Evolutionary conservation across 2,797 vertebrate genomes (phyloP).

Genomic region (Intellagama lesueurii): DNA sequence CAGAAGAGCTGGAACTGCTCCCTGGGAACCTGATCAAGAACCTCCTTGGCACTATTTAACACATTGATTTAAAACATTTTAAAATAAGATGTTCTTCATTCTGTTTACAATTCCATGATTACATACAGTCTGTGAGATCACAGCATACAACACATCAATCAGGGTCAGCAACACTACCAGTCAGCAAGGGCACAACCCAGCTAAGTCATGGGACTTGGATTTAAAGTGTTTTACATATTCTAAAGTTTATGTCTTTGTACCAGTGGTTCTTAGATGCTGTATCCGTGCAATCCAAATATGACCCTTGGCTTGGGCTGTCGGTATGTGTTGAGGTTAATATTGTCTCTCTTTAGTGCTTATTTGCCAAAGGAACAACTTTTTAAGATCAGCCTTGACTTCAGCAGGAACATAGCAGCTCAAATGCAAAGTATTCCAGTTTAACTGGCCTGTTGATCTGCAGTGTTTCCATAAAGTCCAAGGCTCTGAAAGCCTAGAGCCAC

Average conservation of each 20-base stretch:
- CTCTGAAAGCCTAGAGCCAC: background rate
- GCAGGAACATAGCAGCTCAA: background rate
- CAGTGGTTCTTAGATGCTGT: background rate
- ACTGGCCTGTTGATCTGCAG: background rate
- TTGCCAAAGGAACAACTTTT: background rate
- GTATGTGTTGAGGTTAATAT: background rate
- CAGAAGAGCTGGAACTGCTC: background rate
- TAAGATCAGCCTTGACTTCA: background rate
- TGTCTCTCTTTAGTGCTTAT: background rate
- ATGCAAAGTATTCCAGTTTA: background rate
- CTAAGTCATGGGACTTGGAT: background rate
- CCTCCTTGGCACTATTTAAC: too few relatives aligned
- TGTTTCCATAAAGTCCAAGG: background rate
- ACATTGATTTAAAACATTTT: too few relatives aligned
- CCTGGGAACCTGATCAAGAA: too few relatives aligned
- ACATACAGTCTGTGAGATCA: too few relatives aligned
- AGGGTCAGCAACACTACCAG: background rate
- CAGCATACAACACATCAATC: too few relatives aligned
- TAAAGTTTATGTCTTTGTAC: background rate
- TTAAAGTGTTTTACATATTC: background rate
- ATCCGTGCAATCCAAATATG: background rate
- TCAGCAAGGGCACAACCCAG: background rate
- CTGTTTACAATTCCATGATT: too few relatives aligned
- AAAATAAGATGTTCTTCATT: too few relatives aligned
- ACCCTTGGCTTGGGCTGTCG: background rate